Evolutionary conservation across 2,797 vertebrate species (phyloP), one percentile per base, ranked within the genome.

Genomic region (Liparis tanakae): DNA sequence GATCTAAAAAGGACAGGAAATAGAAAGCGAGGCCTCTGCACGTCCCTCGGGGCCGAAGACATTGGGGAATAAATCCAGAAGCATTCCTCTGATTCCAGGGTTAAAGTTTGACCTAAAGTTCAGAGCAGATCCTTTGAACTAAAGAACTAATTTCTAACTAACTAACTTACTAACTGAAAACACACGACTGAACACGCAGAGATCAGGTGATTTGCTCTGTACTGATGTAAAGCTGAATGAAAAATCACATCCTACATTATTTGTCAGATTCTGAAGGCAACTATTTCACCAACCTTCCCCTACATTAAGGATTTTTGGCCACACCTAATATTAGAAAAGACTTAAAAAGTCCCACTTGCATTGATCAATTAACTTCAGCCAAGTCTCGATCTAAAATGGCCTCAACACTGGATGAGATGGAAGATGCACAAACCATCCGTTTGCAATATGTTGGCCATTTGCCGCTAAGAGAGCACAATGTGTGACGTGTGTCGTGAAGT

Each of bases 81-180:
- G 58, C 77, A 81, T 87, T 87, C 80, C 80, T 72, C 58, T 33
- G 74, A 80, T 72, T 76, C 56, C 63, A 72, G 75, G 71, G 66
- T 73, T 60, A 48, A 67, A 60, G 63, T 68, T 1, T 59, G 77
- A 82, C 22, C 33, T n/a, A 18, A 46, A 43, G 70, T 57, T 72
- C 66, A 81, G 48, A 64, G 55, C 13, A 3, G 33, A 39, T 34
- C 18, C 58, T 79, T 48, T 72, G 51, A 71, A 61, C 43, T 13
- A 3, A 13, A 55, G 68, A 48, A 1, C 33, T 54, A 0, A 8
- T 54, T 33, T 70, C 41, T 43, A 33, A n/a, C n/a, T n/a, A n/a
- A n/a, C n/a, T n/a, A n/a, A n/a, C n/a, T n/a, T n/a, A n/a, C n/a
- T n/a, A n/a, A 74, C 18, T 14, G 33, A n/a, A 74, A 80, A 74